phyloP scores from a whole-genome alignment of 2,888 invertebrate species.

The Coelogynopora nodosa region DNA sequence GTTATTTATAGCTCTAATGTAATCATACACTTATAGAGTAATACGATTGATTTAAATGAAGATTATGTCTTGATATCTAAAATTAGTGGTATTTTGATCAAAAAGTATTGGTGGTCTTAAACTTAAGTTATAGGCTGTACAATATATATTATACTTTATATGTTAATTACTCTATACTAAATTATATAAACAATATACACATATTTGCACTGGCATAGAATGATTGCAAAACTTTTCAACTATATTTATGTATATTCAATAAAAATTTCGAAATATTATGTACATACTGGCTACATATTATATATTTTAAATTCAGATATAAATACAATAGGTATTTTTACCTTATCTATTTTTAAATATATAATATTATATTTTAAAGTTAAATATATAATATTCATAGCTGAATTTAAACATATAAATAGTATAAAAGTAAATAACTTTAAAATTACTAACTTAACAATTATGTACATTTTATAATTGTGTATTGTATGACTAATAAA shows the following conservation, averaged over 20 bases:
- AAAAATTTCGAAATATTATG: neutral
- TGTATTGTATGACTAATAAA: too few relatives aligned
- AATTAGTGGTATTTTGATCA: neutral
- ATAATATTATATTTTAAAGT: too few relatives aligned
- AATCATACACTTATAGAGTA: neutral
- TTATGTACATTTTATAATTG: too few relatives aligned
- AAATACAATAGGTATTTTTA: too few relatives aligned
- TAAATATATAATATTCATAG: too few relatives aligned
- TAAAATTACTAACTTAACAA: neutral
- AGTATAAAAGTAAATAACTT: neutral
- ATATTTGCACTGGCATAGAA: too few relatives aligned
- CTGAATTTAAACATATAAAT: neutral
- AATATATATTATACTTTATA: too few relatives aligned
- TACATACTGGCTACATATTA: too few relatives aligned
- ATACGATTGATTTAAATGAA: neutral
- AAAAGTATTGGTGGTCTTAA: neutral
- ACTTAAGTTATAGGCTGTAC: too few relatives aligned
- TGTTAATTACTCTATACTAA: too few relatives aligned
- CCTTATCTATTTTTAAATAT: neutral
- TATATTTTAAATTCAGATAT: neutral
- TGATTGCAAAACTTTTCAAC: too few relatives aligned
- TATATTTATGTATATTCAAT: neutral
- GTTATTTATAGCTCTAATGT: neutral
- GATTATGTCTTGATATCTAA: neutral
- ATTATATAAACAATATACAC: too few relatives aligned